Evolutionary conservation across 1,140 invertebrate genomes (phyloP).

Genomic region (Magallana ariakensis): DNA sequence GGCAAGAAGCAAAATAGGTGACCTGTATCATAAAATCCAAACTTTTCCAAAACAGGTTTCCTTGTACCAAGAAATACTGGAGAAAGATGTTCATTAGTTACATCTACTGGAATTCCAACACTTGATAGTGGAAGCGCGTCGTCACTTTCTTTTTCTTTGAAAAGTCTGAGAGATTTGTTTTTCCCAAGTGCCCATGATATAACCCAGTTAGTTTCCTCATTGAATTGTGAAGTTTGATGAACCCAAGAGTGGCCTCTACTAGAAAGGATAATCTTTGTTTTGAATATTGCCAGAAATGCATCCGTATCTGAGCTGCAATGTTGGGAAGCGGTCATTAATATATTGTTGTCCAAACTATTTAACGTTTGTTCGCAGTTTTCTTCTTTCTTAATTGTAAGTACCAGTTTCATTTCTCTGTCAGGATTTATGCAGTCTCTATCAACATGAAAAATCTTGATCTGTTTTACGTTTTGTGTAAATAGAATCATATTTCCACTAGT

Average conservation of each 20-base stretch:
- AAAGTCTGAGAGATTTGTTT: background rate
- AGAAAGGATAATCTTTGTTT: background rate
- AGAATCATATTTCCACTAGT: constrained; percentile 66
- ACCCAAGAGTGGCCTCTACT: background rate
- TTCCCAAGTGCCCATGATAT: background rate
- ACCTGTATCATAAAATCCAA: constrained; percentile 45
- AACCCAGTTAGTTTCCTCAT: background rate
- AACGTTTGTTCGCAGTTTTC: background rate
- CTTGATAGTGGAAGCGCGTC: constrained; percentile 50
- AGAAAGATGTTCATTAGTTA: background rate
- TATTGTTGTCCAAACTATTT: background rate
- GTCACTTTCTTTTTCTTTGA: background rate
- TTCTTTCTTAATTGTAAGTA: constrained; percentile 49
- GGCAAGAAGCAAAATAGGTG: constrained; percentile 53
- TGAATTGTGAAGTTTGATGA: background rate
- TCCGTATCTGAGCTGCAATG: background rate
- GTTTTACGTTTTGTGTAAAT: constrained; percentile 73
- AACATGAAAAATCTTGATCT: constrained; percentile 70
- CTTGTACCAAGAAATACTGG: background rate
- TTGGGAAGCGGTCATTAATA: background rate
- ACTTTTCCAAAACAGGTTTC: background rate
- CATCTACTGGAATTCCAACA: constrained; percentile 48
- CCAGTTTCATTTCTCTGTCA: background rate
- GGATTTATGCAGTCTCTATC: constrained; percentile 55
- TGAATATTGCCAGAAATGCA: background rate